Conservation (phyloP, 2,888 invertebrate genomes). For the Rutpela maculata region DNA sequence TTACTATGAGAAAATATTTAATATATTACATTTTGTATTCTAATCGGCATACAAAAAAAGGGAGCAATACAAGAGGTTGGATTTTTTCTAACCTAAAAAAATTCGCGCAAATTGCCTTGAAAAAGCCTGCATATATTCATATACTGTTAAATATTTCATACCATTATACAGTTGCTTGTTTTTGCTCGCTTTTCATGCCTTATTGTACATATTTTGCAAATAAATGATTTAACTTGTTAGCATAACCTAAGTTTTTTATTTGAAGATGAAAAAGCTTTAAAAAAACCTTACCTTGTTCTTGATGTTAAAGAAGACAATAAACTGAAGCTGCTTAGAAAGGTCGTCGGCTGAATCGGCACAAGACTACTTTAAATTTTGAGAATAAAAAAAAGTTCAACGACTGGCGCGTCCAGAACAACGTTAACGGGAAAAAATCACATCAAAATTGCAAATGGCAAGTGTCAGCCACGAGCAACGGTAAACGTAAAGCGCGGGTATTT, state of each 20-base stretch:
- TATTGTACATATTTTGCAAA: slow-evolving; percentile 55
- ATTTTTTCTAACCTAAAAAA: slow-evolving; percentile 32
- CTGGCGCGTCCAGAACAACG: background rate
- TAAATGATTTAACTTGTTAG: slow-evolving; percentile 48
- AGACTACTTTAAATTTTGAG: slow-evolving; percentile 1
- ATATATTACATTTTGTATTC: slow-evolving; percentile 36
- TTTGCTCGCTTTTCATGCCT: slow-evolving; percentile 56
- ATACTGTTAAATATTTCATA: slow-evolving; percentile 49
- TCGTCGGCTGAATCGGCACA: background rate
- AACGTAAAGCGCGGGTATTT: background rate
- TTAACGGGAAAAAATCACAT: background rate
- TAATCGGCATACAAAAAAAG: slow-evolving; percentile 46
- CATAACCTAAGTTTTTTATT: slow-evolving; percentile 50
- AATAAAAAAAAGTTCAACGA: background rate
- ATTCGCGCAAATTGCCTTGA: slow-evolving; percentile 53
- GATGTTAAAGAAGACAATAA: background rate
- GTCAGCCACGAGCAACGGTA: background rate
- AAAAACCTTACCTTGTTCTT: slow-evolving; percentile 6
- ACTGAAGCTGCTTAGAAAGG: background rate
- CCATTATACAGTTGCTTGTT: slow-evolving; percentile 47
- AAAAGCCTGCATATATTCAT: slow-evolving; percentile 53
- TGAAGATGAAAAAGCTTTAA: background rate
- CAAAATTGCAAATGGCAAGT: background rate
- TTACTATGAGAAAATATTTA: slow-evolving; percentile 5
- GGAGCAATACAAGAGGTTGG: slow-evolving; percentile 49